Base-by-base conservation (phyloP, 2,888 invertebrate species). In the Gibbula magus region DNA sequence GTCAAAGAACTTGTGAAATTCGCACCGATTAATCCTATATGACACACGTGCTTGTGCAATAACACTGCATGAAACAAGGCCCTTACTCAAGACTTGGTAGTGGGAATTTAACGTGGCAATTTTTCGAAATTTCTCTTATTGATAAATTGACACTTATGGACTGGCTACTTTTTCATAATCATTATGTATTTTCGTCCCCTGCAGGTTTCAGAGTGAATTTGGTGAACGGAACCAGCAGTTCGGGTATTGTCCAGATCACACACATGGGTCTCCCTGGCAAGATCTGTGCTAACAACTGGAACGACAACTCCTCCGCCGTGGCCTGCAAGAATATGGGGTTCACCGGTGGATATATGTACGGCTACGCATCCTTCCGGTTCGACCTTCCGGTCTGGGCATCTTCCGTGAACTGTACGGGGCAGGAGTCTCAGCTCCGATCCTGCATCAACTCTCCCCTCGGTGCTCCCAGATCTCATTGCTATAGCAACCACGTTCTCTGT, bases 201-300 rank as follows among this genome's bases (percentile, higher is more conserved):
- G 5, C 45, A 45, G 45, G 45, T 10, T 45, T 45, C 45, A 45
- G 45, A 45, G 45, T 45, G 39, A 54, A 76, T 13, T 75, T 89
- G 25, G 84, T 84, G 22, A 86, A 88, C 5, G 86, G 85, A 1
- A 84, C 83, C 5, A 84, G 83, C 52, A 86, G 87, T 79, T 88
- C 88, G 0, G 89, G 89, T 2, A 87, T 88, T 75, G 86, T 89
- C 7, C 83, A 84, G 22, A 61, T 89, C 13, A 84, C 79, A 0
- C 89, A 86, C 79, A 81, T 88, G 74, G 87, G 86, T 32, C 83
- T 85, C 66, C 82, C 84, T 16, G 88, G 88, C 73, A 94, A 89
- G 94, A 94, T 96, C 5, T 96, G 96, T 91, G 96, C 96, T 88
- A 96, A 96, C 86, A 94, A 95, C 85, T 96, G 96, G 89, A 95